Evolutionary conservation across 2,888 invertebrate genomes (phyloP).

Genomic region (Stenolophus ochropezus): DNA sequence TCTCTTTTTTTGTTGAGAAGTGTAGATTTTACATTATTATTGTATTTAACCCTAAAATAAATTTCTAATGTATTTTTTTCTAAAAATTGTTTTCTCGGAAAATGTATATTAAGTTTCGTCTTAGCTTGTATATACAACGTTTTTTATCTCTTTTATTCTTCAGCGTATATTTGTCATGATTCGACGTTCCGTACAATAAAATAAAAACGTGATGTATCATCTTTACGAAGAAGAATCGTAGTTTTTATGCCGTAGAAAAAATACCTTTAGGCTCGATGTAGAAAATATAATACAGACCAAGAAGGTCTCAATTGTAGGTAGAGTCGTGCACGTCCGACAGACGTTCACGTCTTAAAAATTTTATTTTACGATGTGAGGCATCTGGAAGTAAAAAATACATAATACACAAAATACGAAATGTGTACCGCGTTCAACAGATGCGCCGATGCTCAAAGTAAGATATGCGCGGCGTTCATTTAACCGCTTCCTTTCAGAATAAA

Average conservation of each 20-base stretch:
- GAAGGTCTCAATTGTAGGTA: constrained; percentile 10
- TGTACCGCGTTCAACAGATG: constrained; percentile 16
- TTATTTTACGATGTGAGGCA: constrained; percentile 39
- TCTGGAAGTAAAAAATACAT: constrained; percentile 38
- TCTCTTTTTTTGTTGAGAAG: too few species aligned
- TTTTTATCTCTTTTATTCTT: too few species aligned
- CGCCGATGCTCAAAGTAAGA: constrained; percentile 1
- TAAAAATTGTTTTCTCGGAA: too few species aligned
- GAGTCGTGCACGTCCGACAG: not conserved
- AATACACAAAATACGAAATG: constrained; percentile 25
- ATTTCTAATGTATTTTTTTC: too few species aligned
- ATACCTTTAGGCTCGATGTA: not conserved
- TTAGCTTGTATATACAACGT: too few species aligned
- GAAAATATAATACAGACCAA: not conserved
- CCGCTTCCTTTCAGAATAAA: not conserved
- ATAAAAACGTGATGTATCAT: constrained; percentile 29
- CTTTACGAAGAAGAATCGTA: not conserved
- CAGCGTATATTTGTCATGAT: constrained; percentile 23
- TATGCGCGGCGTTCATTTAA: not conserved
- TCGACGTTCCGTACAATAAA: constrained; percentile 13
- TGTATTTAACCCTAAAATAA: too few species aligned
- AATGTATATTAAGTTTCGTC: too few species aligned
- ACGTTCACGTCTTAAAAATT: constrained; percentile 18
- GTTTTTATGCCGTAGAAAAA: constrained; percentile 10
- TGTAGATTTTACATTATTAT: too few species aligned